Conservation (phyloP, 1,140 invertebrate genomes). For the Phocides pigmalion region DNA sequence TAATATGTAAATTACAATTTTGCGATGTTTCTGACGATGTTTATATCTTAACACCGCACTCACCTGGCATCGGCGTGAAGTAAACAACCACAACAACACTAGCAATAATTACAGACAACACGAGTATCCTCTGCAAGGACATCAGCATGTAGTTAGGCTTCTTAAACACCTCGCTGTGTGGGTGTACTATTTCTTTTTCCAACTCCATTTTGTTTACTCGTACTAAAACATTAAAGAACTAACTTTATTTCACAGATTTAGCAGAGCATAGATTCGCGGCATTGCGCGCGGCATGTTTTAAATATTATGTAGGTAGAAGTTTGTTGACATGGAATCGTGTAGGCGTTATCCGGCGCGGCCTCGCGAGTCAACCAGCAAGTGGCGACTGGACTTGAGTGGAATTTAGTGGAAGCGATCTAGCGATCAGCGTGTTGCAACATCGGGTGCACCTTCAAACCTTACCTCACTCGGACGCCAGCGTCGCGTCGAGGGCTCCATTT, state of each 20-base stretch:
- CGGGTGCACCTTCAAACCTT: constrained; percentile 57
- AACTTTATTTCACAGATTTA: constrained; percentile 22
- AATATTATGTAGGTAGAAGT: constrained; percentile 40
- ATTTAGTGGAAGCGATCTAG: too few species aligned
- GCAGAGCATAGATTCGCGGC: constrained; percentile 28
- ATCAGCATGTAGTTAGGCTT: constrained; percentile 80
- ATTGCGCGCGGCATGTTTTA: constrained; percentile 52
- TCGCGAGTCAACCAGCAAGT: constrained; percentile 69
- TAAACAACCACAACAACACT: constrained; percentile 88
- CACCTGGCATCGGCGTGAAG: constrained; percentile 88
- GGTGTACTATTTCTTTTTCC: constrained; percentile 55
- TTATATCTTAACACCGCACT: constrained; percentile 39
- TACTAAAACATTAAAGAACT: constrained; percentile 17
- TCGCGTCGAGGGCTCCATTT: constrained; percentile 54
- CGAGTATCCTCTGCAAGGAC: constrained; percentile 80
- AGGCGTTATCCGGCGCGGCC: constrained; percentile 48
- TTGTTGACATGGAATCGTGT: constrained; percentile 40
- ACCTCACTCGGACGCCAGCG: constrained; percentile 32
- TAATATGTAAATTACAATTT: neutral
- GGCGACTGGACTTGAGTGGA: constrained; percentile 64
- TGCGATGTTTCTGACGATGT: neutral
- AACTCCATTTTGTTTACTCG: constrained; percentile 50
- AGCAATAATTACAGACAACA: constrained; percentile 79
- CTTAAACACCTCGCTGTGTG: constrained; percentile 48
- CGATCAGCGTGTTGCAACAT: constrained; percentile 56